Evolutionary conservation across 2,113 vertebrate genomes (phyloP).

Genomic region (Oncorhynchus gorbuscha): DNA sequence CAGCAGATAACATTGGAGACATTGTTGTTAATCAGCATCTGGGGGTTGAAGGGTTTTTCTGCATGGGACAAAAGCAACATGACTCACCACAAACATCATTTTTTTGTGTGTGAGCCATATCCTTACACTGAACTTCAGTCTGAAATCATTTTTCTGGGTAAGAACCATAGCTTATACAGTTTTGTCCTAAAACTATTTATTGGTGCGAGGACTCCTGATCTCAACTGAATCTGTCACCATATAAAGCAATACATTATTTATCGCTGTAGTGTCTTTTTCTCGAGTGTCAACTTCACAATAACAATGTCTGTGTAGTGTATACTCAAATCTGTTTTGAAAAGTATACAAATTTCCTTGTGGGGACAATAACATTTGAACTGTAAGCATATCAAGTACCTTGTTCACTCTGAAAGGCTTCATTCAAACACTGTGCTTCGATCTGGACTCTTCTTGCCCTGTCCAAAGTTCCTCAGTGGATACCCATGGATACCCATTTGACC

Average conservation of each 20-base stretch:
- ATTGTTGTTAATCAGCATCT: constrained; percentile 73
- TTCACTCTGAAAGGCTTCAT: constrained; percentile 63
- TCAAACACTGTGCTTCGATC: constrained; percentile 70
- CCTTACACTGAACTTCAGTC: too few species aligned
- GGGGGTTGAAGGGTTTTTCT: constrained; percentile 79
- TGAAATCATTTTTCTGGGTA: too few species aligned
- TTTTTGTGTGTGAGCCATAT: too few species aligned
- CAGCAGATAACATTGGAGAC: constrained; percentile 80
- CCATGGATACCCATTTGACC: constrained; percentile 64
- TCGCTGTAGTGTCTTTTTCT: not conserved
- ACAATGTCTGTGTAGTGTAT: not conserved
- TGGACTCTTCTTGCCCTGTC: constrained; percentile 74
- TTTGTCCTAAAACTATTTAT: too few species aligned
- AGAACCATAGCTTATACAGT: too few species aligned
- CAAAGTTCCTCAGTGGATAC: constrained; percentile 79
- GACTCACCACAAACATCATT: not conserved
- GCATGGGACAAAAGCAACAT: constrained; percentile 10
- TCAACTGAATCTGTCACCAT: too few species aligned
- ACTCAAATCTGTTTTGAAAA: too few species aligned
- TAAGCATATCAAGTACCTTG: constrained; percentile 58
- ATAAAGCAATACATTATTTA: too few species aligned
- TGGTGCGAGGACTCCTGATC: too few species aligned
- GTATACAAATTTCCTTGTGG: too few species aligned
- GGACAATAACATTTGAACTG: not conserved
- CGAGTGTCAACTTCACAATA: not conserved